These are phyloP conservation scores for Sebastes alutus DNA, from an alignment of 2,797 vertebrate species.

Conservation along the genomic window DNA sequence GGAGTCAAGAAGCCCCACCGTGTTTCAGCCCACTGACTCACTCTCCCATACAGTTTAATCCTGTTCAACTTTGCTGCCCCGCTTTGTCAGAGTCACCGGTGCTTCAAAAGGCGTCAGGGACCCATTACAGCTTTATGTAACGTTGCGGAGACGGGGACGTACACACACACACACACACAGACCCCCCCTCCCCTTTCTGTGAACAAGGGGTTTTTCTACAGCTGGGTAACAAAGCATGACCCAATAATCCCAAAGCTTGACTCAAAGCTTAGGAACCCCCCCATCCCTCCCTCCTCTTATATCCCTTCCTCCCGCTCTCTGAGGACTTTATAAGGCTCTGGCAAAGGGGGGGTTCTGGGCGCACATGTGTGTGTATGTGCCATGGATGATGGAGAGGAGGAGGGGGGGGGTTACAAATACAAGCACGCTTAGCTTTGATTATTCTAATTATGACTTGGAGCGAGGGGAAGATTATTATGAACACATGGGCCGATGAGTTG, in stretches of 20 bases:
- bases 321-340: constrained; percentile 81
- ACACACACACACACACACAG: constrained; percentile 24
- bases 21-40: constrained; percentile 23
- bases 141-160: constrained; percentile 19
- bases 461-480: constrained; percentile 71
- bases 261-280: constrained; percentile 79
- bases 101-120: constrained; percentile 66
- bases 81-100: constrained; percentile 51
- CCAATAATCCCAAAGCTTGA: constrained; percentile 87
- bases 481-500: constrained; percentile 67
- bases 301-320: constrained; percentile 78
- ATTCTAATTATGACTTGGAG: constrained; percentile 82
- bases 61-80: constrained; percentile 53
- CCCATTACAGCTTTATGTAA: constrained; percentile 75
- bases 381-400: neutral
- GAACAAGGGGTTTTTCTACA: constrained; percentile 84
- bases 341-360: constrained; percentile 46
- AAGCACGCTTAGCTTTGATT: constrained; percentile 79
- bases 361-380: constrained; percentile 14
- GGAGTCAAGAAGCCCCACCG: neutral
- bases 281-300: constrained; percentile 56
- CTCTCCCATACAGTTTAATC: constrained; percentile 53
- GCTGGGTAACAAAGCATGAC: constrained; percentile 88
- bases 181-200: constrained; percentile 59
- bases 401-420: constrained; percentile 54